Base-by-base conservation (phyloP, 2,113 vertebrate genomes). In the Penelope pileata region DNA sequence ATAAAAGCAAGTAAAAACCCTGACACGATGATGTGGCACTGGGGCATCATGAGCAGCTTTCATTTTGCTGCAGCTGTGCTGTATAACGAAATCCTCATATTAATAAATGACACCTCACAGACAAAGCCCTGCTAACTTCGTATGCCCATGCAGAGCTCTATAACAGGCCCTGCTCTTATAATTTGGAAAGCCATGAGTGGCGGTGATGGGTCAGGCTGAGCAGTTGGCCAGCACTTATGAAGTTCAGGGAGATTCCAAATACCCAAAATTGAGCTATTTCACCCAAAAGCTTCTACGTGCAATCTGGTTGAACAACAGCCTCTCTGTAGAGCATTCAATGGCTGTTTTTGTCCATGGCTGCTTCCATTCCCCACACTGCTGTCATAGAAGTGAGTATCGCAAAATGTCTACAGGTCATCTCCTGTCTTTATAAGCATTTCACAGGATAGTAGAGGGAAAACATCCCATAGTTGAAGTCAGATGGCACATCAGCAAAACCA, bases 401-500 rank as follows among this genome's bases (percentile, higher is more conserved):
- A 67, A 59, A 48, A 2, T 6, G 50, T 9, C 27, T n/a, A 0
- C 11, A 4, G 9, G 9, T 42, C 2, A 45, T 17, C 3, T 66
- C 7, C 16, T n/a, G 16, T 40, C 21, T 77, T 62, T 63, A 13
- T 23, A 17, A 60, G 15, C 7, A 68, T 68, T 85, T 93, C 3
- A 17, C 5, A 19, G 23, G 6, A 12, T 47, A 56, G 10, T 21
- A 72, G 29, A 69, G 15, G 12, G 30, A 83, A 88, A 78, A 36
- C 15, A 5, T 3, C 21, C 16, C 16, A 10, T 1, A 1, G 9
- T 12, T 80, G 47, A 63, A 7, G 24, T 9, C 7, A 73, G 27
- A 15, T 22, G 29, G 36, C 72, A 4, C 17, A 2, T 72, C 24
- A 88, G 12, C 8, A 54, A 50, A 60, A 24, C 5, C 6, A 16